phyloP scores from a whole-genome alignment of 2,797 vertebrate genomes.

The Sebastes miniatus region DNA sequence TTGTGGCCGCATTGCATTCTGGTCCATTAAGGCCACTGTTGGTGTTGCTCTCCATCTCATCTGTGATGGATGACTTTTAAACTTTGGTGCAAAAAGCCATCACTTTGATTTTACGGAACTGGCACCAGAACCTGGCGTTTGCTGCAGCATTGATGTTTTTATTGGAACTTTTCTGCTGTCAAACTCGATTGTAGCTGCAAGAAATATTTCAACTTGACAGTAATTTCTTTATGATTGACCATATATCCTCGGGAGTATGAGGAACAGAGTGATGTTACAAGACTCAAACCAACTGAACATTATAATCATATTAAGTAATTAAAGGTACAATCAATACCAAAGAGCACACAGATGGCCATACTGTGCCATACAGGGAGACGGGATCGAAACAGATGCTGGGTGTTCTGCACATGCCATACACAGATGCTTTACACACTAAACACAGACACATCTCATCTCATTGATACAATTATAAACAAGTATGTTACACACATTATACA shows the following conservation, averaged over 20 bases:
- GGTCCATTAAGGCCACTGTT: not conserved
- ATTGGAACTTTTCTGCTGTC: not conserved
- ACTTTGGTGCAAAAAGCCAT: not conserved
- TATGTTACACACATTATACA: slow-evolving; percentile 45
- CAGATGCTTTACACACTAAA: slow-evolving; percentile 21
- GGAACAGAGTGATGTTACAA: not conserved
- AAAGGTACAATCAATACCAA: not conserved
- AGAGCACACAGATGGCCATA: not conserved
- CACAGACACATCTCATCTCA: slow-evolving; percentile 27
- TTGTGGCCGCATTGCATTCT: not conserved
- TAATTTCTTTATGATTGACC: not conserved
- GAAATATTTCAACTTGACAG: not conserved
- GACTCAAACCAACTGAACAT: not conserved
- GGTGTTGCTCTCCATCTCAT: not conserved
- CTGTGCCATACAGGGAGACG: slow-evolving; percentile 20
- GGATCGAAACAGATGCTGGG: slow-evolving; percentile 45
- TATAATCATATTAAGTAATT: not conserved
- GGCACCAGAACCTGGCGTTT: not conserved
- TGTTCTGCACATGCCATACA: slow-evolving; percentile 18
- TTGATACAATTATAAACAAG: slow-evolving; percentile 49
- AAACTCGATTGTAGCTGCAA: not conserved
- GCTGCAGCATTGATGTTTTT: not conserved
- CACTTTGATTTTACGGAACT: not conserved
- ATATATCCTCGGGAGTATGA: not conserved
- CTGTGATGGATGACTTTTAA: not conserved